Evolutionary conservation across 1,140 invertebrate genomes (phyloP).

Genomic region (Frieseomelitta varia): DNA sequence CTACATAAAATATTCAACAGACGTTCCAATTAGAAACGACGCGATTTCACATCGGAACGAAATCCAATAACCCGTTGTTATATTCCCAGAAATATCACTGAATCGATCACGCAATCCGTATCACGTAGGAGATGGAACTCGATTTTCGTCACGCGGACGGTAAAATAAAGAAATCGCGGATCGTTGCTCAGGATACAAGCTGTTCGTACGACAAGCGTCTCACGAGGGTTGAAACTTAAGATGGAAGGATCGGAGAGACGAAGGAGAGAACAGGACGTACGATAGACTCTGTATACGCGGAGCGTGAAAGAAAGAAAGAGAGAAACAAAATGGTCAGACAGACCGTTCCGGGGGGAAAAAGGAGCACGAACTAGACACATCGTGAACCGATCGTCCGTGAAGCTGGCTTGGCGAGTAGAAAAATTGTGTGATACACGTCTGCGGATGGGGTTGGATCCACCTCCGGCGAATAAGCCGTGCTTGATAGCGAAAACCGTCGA

Average conservation of each 20-base stretch:
- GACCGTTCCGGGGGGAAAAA: not conserved
- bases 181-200: conserved; percentile 23
- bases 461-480: conserved; percentile 69
- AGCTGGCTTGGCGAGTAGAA: conserved; percentile 58
- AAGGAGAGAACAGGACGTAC: not conserved
- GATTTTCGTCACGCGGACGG: not conserved
- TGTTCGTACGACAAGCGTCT: conserved; percentile 22
- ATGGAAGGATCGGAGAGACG: not conserved
- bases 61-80: not conserved
- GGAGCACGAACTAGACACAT: conserved; percentile 39
- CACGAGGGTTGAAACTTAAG: conserved; percentile 50
- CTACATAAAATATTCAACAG: not conserved
- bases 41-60: not conserved
- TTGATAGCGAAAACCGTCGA: conserved; percentile 74
- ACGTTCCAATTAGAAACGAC: not conserved
- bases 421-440: conserved; percentile 71
- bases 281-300: not conserved
- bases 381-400: conserved; percentile 59
- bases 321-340: conserved; percentile 14
- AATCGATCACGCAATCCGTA: not conserved
- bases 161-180: conserved; percentile 18
- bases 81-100: not conserved
- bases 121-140: not conserved
- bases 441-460: conserved; percentile 51
- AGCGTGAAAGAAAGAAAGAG: not conserved